phyloP scores from a whole-genome alignment of 2,888 invertebrate species.

The Aporophyla lueneburgensis region DNA sequence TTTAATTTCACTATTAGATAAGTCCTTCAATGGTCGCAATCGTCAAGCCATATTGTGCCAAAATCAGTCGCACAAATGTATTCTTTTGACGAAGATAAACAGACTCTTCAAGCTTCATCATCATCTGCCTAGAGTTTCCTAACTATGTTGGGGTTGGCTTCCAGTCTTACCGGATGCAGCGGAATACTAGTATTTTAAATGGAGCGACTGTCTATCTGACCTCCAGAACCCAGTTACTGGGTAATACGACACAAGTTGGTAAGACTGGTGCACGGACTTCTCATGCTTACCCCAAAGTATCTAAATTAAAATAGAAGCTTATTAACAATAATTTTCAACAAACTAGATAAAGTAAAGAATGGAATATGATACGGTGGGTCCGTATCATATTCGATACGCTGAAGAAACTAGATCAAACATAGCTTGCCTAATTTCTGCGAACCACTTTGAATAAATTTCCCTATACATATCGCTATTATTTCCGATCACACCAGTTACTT shows the following conservation, averaged over 20 bases:
- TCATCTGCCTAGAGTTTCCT: no score
- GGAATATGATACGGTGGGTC: no score
- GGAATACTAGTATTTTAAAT: no score
- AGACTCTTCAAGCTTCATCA: no score
- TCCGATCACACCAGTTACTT: conserved; percentile 33
- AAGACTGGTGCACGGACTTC: no score
- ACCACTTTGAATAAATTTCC: neutral
- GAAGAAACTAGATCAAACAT: neutral
- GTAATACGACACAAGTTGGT: no score
- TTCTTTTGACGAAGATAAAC: no score
- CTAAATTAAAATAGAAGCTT: neutral
- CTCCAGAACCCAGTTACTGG: no score
- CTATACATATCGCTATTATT: conserved; percentile 21
- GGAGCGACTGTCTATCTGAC: no score
- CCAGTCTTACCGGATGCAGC: no score
- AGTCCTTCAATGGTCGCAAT: neutral
- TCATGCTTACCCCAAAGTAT: neutral
- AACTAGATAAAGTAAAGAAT: neutral
- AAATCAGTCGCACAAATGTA: no score
- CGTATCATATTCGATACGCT: conserved; percentile 1
- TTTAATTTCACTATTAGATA: conserved; percentile 9
- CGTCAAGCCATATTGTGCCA: neutral
- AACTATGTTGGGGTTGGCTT: no score
- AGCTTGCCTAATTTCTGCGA: neutral
- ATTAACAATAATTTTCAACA: neutral